phyloP scores from a whole-genome alignment of 64 coral and sea anemone species.

The Pocillopora verrucosa region DNA sequence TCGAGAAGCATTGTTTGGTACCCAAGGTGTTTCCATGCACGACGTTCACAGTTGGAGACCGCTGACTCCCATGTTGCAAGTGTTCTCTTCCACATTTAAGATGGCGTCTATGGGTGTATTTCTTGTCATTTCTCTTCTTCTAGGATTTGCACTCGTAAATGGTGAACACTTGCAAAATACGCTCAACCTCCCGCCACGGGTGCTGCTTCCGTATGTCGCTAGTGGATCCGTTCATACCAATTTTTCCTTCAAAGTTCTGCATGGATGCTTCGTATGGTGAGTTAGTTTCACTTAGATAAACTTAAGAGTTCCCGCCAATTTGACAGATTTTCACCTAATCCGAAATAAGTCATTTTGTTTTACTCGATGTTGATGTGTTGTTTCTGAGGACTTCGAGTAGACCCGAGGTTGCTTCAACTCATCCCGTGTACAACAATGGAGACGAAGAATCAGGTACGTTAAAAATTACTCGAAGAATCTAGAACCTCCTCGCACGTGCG shows the following conservation, averaged over 20 bases:
- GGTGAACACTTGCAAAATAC: slow-evolving; percentile 68
- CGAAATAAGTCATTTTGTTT: neutral
- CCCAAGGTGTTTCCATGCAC: neutral
- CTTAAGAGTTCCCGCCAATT: neutral
- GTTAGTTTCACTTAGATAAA: slow-evolving; percentile 31
- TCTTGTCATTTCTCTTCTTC: slow-evolving; percentile 20
- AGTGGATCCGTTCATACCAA: slow-evolving; percentile 77
- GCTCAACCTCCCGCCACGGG: slow-evolving; percentile 69
- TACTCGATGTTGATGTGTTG: neutral
- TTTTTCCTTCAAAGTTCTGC: slow-evolving; percentile 78
- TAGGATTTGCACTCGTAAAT: neutral
- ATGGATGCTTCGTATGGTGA: slow-evolving; percentile 82
- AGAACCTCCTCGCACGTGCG: neutral
- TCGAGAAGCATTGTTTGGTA: neutral
- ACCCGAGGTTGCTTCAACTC: slow-evolving; percentile 77
- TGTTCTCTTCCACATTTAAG: slow-evolving; percentile 19
- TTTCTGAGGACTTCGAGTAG: slow-evolving; percentile 70
- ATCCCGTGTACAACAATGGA: slow-evolving; percentile 58
- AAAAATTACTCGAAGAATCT: slow-evolving; percentile 1
- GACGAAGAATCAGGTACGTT: slow-evolving; percentile 49
- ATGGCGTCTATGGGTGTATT: slow-evolving; percentile 28
- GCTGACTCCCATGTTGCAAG: neutral
- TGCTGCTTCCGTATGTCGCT: slow-evolving; percentile 70
- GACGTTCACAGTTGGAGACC: neutral
- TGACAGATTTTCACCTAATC: neutral